phyloP scores from a whole-genome alignment of 2,888 invertebrate species.

The Ectobius pallidus region DNA sequence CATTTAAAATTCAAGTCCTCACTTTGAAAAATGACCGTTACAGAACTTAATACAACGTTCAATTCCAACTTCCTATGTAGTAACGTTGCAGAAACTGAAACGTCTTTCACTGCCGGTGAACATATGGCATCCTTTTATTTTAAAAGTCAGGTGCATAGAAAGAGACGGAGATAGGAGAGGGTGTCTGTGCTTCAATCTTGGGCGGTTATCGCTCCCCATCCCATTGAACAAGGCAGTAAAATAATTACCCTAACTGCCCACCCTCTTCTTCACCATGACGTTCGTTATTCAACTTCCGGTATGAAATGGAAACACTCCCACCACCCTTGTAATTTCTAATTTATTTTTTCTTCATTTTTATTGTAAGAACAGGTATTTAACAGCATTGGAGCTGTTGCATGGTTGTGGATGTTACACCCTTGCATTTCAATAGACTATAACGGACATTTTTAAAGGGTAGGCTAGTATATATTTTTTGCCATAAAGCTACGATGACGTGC shows the following conservation, averaged over 20 bases:
- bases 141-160: conserved; percentile 10
- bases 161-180: neutral
- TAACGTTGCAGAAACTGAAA: neutral
- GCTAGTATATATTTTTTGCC: too few species aligned
- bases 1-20: too few species aligned
- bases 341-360: neutral
- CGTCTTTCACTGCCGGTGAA: neutral
- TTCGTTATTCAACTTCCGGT: conserved; percentile 29
- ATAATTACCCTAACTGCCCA: conserved; percentile 13
- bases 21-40: conserved; percentile 22
- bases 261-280: conserved; percentile 15
- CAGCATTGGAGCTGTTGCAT: neutral
- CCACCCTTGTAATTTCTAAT: neutral
- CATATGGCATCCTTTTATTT: conserved; percentile 19
- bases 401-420: neutral
- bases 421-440: neutral
- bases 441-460: conserved; percentile 1
- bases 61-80: neutral
- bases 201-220: conserved; percentile 1
- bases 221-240: conserved; percentile 15
- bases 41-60: neutral
- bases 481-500: too few species aligned
- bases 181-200: conserved; percentile 13
- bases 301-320: conserved; percentile 18
- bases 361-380: conserved; percentile 10